Evolutionary conservation across 2,888 invertebrate genomes (phyloP).

Genomic region (Agapetus fuscipes): DNA sequence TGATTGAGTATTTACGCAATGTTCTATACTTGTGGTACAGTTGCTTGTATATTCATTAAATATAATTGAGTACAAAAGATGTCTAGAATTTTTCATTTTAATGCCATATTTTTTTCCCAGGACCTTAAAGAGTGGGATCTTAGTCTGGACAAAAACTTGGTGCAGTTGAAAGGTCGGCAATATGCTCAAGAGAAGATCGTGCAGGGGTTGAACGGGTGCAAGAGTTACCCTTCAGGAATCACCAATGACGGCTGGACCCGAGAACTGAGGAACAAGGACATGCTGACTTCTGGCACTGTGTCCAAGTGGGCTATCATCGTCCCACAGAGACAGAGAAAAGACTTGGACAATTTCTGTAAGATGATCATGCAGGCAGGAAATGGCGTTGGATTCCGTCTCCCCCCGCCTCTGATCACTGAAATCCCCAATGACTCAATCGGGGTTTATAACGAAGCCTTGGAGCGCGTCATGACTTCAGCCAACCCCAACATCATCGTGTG

Average conservation of each 20-base stretch:
- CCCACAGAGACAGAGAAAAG: slow-evolving; percentile 33
- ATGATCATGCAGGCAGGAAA: slow-evolving; percentile 35
- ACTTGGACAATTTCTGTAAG: slow-evolving; percentile 38
- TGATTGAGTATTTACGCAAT: too few relatives aligned
- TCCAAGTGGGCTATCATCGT: slow-evolving; percentile 42
- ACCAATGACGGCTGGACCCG: slow-evolving; percentile 68
- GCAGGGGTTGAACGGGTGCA: slow-evolving; percentile 34
- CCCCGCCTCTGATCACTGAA: slow-evolving; percentile 35
- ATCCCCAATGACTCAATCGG: slow-evolving; percentile 50
- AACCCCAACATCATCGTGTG: slow-evolving; percentile 58
- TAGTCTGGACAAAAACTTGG: slow-evolving; percentile 49
- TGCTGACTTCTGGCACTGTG: slow-evolving; percentile 30
- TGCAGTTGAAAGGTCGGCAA: slow-evolving; percentile 56
- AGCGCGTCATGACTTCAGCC: slow-evolving; percentile 40
- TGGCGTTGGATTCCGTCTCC: slow-evolving; percentile 37
- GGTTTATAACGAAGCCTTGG: slow-evolving; percentile 51
- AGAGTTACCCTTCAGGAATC: slow-evolving; percentile 37
- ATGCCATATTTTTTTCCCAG: too few relatives aligned
- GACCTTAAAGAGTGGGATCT: slow-evolving; percentile 68
- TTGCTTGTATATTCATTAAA: too few relatives aligned
- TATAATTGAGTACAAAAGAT: too few relatives aligned
- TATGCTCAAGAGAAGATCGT: slow-evolving; percentile 55
- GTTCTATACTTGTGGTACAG: too few relatives aligned
- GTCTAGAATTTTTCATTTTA: too few relatives aligned
- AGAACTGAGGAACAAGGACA: slow-evolving; percentile 46